A percentile compares a stretch with the other conserved stretches of the same genome.
Conservation (phyloP, 2,797 vertebrate genomes). For the Spinus pinus region DNA sequence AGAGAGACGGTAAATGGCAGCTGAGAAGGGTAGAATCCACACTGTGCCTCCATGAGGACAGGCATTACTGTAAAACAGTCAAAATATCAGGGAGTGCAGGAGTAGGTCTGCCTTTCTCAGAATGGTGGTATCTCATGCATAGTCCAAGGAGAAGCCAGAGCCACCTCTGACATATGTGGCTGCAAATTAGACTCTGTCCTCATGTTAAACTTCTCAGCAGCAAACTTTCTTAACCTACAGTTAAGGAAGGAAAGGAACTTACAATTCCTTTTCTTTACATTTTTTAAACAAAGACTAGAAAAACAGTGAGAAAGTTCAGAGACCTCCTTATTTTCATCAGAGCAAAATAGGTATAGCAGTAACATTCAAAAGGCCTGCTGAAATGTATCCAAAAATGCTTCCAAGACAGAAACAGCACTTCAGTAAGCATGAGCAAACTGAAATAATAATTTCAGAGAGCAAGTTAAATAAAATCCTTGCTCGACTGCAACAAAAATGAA, state of each 20-base stretch:
- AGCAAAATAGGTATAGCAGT: not conserved
- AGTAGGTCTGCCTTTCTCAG: not conserved
- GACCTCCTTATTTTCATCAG: not conserved
- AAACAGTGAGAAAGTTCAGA: not conserved
- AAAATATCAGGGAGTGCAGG: not conserved
- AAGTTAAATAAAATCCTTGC: not conserved
- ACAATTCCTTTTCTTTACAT: not conserved
- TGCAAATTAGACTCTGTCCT: not conserved
- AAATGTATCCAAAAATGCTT: not conserved
- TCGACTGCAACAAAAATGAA: not conserved
- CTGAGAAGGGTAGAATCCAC: not conserved
- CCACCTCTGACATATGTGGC: rapidly evolving
- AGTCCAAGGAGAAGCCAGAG: not conserved
- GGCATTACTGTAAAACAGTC: not conserved
- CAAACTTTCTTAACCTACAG: not conserved
- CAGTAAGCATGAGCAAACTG: not conserved
- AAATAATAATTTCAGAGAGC: not conserved
- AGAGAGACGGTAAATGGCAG: not conserved
- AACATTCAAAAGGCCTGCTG: not conserved
- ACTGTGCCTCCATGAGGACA: not conserved
- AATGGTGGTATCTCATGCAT: not conserved
- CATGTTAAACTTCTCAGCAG: not conserved
- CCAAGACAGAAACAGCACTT: not conserved
- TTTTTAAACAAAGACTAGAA: not conserved
- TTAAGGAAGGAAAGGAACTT: not conserved